Base-by-base conservation (phyloP, 2,888 invertebrate genomes). In the Cenopis cana region DNA sequence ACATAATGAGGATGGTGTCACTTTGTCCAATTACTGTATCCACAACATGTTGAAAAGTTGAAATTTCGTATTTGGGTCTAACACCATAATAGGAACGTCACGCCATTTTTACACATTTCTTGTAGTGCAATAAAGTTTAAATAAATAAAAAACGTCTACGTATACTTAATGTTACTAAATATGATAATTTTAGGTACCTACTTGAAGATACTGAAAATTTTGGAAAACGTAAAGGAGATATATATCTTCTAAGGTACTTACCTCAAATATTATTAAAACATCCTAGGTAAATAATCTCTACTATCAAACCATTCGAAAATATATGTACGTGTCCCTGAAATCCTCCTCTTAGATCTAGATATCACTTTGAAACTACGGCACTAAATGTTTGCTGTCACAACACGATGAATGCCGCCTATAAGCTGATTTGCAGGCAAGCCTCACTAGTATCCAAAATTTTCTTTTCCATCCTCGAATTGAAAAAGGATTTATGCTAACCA, bases 371-470 rank as follows among this genome's bases (percentile, higher is more conserved):
- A 17, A 17, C n/a, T 10, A 38, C 17, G 20, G 33, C 41, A 46
- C 54, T 61, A 55, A 62, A 46, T 12, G 38, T 36, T 24, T 50
- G 49, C 14, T 17, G 9, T n/a, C 18, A 24, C 10, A 36, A 50
- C 36, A 20, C 41, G 14, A n/a, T 38, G 18, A 29, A 18, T 24
- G 29, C 50, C n/a, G n/a, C 33, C 61, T 36, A 56, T 69, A 72
- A 72, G 54, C 64, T 57, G 67, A 73, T 69, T 68, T 70, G 74
- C 70, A 73, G 69, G 59, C 75, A 75, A 78, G 81, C 78, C 75
- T 78, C 78, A 75, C 75, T 77, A 64, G 73, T 76, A 75, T 74
- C 74, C 76, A 76, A 81, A 82, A 82, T 84, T 81, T 82, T 82
- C 76, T 78, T 78, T 81, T 74, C 41, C 73, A 76, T 78, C 75